A percentile compares a stretch with the other conserved stretches of the same genome.
phyloP scores from a whole-genome alignment of 1,140 invertebrate species.

The Drosophila nasuta region DNA sequence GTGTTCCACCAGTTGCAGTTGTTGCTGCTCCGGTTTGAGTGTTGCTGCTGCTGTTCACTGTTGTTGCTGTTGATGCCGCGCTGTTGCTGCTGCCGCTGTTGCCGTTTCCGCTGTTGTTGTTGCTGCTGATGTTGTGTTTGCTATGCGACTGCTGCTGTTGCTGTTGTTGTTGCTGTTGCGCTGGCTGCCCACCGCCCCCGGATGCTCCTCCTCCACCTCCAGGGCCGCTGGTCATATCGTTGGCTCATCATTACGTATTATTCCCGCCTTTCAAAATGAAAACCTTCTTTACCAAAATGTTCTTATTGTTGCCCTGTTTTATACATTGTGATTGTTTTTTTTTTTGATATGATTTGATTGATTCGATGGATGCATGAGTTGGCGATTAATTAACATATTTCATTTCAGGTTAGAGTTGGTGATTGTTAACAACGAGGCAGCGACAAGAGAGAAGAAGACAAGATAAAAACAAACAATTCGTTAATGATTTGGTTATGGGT shows the following conservation, averaged over 20 bases:
- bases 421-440: slow-evolving; percentile 63
- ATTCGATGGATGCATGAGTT: slow-evolving; percentile 33
- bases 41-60: slow-evolving; percentile 52
- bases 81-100: slow-evolving; percentile 45
- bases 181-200: slow-evolving; percentile 62
- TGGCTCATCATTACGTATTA: slow-evolving; percentile 85
- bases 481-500: slow-evolving; percentile 71
- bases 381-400: slow-evolving; percentile 46
- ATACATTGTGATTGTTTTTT: slow-evolving; percentile 30
- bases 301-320: slow-evolving; percentile 83
- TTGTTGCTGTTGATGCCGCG: slow-evolving; percentile 54
- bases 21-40: slow-evolving; percentile 31
- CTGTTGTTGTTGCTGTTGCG: slow-evolving; percentile 46
- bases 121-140: slow-evolving; percentile 42
- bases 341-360: slow-evolving; percentile 26
- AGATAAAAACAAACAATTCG: slow-evolving; percentile 74
- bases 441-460: slow-evolving; percentile 77
- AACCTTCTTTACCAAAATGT: slow-evolving; percentile 85
- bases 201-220: slow-evolving; percentile 70
- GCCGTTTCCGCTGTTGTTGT: slow-evolving; percentile 39
- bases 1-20: slow-evolving; percentile 33
- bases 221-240: slow-evolving; percentile 84
- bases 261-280: slow-evolving; percentile 85
- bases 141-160: slow-evolving; percentile 46
- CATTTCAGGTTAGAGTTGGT: slow-evolving; percentile 53